Percentiles rank a stretch among this genome's conserved stretches.
Evolutionary conservation across 2,113 vertebrate species (phyloP).

Genomic region (Agelaius tricolor): DNA sequence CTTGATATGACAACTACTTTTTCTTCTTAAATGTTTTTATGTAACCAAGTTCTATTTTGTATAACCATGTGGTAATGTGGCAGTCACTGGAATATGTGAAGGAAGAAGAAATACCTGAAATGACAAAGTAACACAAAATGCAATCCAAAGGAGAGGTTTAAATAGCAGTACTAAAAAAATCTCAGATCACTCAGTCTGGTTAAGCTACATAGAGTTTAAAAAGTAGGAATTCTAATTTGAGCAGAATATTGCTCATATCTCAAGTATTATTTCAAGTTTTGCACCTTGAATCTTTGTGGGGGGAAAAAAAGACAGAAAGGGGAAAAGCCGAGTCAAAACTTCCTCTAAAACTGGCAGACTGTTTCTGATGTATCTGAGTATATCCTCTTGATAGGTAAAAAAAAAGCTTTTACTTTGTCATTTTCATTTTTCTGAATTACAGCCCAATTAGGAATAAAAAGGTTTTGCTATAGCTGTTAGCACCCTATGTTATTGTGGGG

Average conservation of each 20-base stretch:
- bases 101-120: not conserved
- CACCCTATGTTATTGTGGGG: rapidly evolving
- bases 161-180: not conserved
- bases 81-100: not conserved
- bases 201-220: not conserved
- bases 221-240: not conserved
- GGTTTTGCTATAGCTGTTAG: not conserved
- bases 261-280: not conserved
- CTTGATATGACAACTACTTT: not conserved
- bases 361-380: not conserved
- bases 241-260: not conserved
- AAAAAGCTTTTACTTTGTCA: not conserved
- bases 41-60: not conserved
- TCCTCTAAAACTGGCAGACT: not conserved
- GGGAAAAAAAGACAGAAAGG: not conserved
- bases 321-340: not conserved
- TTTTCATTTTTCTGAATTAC: not conserved
- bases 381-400: not conserved
- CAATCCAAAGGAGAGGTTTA: not conserved
- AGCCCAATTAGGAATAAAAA: not conserved
- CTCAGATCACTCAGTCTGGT: not conserved
- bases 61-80: not conserved
- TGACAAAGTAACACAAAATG: not conserved
- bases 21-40: not conserved
- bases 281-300: not conserved